Evolutionary conservation across 1,140 invertebrate genomes (phyloP), one percentile per base, ranked within the genome.

Genomic region (Procambarus clarkii): DNA sequence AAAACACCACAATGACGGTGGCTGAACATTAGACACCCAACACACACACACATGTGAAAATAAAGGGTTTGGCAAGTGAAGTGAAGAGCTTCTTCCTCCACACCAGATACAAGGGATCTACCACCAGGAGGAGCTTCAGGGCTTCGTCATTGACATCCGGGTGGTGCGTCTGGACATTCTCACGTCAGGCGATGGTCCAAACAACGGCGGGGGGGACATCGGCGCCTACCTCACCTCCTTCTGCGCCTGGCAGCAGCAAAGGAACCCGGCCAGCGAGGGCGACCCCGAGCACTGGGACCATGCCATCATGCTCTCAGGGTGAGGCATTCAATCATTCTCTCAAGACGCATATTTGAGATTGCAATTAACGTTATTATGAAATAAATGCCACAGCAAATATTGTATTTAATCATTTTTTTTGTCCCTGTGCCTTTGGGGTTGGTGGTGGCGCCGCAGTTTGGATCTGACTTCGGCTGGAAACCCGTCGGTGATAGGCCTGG

Each of bases 381-480:
- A 34, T 34, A 34, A 34, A 34, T 34, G 34, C 34, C 34, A 44
- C 24, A 77, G n/a, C 45, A 44, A 77, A n/a, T 24, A 77, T 21
- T 5, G 4, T 13, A 45, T 11, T 44, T 9, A 24, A 13, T 2
- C 24, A 54, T 54, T 54, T 21, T 21, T 24, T n/a, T 15, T 24
- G 13, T 34, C 24, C 4, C 13, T 45, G 24, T 3, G 13, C 24
- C 5, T 77, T 11, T 24, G 45, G 24, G 18, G 13, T 3, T 45
- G 50, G 13, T 54, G 50, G 50, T 34, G 50, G 13, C 5, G 13
- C 5, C 45, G 15, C 82, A 91, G 89, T 76, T 95, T 97, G 45
- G 97, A 97, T 94, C 94, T 97, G n/a, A 97, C 97, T 93, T 97
- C 97, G 1, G 85, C 89, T 0, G 89, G 89, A 8, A 78, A 91